A percentile compares a stretch with the other conserved stretches of the same genome.
Evolutionary conservation across 2,113 vertebrate species (phyloP).

Genomic region (Circaetus gallicus): DNA sequence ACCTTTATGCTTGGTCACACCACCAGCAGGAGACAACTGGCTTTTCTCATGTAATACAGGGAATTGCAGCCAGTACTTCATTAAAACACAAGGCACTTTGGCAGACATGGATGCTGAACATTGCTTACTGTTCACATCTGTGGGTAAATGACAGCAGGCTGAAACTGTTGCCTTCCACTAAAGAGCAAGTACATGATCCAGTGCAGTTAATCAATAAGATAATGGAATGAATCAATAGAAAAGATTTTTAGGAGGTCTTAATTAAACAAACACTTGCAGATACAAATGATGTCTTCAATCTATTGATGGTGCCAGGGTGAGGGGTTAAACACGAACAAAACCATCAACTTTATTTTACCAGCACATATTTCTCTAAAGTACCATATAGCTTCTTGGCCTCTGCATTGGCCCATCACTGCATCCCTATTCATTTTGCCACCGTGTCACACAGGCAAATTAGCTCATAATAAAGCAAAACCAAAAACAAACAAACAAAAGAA

Average conservation of each 20-base stretch:
- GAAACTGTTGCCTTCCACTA: slow-evolving; percentile 72
- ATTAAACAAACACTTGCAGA: slow-evolving; percentile 97
- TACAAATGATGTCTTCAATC: slow-evolving; percentile 93
- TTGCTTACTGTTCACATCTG: slow-evolving; percentile 74
- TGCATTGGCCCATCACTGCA: slow-evolving; percentile 53
- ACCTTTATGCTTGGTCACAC: slow-evolving; percentile 63
- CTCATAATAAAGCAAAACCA: slow-evolving; percentile 18
- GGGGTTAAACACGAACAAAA: slow-evolving; percentile 80
- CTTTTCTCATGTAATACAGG: slow-evolving; percentile 59
- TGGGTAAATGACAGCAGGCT: slow-evolving; percentile 68
- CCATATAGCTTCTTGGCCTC: slow-evolving; percentile 58
- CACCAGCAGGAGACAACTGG: slow-evolving; percentile 58
- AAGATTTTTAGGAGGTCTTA: slow-evolving; percentile 95
- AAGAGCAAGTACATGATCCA: slow-evolving; percentile 80
- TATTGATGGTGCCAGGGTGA: slow-evolving; percentile 85
- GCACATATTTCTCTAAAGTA: slow-evolving; percentile 66
- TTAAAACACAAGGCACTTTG: slow-evolving; percentile 71
- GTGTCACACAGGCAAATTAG: slow-evolving; percentile 58
- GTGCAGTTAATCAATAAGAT: slow-evolving; percentile 86
- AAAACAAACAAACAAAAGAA: slow-evolving; percentile 1
- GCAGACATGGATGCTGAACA: slow-evolving; percentile 65
- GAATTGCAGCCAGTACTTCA: slow-evolving; percentile 60
- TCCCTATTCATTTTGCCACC: slow-evolving; percentile 54
- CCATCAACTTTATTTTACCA: slow-evolving; percentile 78
- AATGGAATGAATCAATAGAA: slow-evolving; percentile 91